Evolutionary conservation across 1,140 invertebrate genomes (phyloP).

Genomic region (Atta colombica): DNA sequence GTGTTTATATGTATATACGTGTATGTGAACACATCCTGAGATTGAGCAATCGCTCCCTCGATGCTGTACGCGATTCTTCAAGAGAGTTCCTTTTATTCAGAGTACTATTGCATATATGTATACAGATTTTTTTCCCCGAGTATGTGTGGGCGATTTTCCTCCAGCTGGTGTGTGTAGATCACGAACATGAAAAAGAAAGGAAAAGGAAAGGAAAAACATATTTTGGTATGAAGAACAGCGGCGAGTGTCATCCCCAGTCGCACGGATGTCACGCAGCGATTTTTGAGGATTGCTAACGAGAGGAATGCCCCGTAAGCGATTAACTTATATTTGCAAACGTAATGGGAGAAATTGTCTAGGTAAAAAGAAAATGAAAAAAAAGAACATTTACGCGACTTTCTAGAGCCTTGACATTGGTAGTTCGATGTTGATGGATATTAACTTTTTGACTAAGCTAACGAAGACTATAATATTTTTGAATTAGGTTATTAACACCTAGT

Average conservation of each 20-base stretch:
- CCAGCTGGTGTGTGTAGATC: slow-evolving; percentile 21
- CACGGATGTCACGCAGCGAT: slow-evolving; percentile 17
- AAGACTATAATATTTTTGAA: slow-evolving; percentile 82
- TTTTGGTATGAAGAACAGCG: background rate
- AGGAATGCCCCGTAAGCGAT: slow-evolving; percentile 43
- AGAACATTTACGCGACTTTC: slow-evolving; percentile 50
- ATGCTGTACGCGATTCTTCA: slow-evolving; percentile 67
- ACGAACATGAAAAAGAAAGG: background rate
- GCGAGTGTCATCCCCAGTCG: slow-evolving; percentile 5
- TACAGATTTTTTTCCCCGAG: slow-evolving; percentile 38
- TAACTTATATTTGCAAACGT: slow-evolving; percentile 43
- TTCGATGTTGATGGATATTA: slow-evolving; percentile 67
- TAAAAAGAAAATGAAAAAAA: slow-evolving; percentile 51
- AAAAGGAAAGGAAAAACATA: background rate
- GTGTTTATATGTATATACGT: background rate
- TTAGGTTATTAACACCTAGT: slow-evolving; percentile 77
- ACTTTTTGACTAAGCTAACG: slow-evolving; percentile 79
- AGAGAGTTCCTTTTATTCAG: slow-evolving; percentile 70
- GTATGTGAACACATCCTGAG: slow-evolving; percentile 37
- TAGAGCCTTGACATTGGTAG: slow-evolving; percentile 61
- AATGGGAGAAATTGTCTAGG: slow-evolving; percentile 56
- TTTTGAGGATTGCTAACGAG: slow-evolving; percentile 35
- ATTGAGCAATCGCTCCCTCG: slow-evolving; percentile 61
- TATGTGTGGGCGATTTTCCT: slow-evolving; percentile 61
- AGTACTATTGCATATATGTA: slow-evolving; percentile 35